Conservation (phyloP, 2,888 invertebrate genomes). For the Drosophila emarginata region DNA sequence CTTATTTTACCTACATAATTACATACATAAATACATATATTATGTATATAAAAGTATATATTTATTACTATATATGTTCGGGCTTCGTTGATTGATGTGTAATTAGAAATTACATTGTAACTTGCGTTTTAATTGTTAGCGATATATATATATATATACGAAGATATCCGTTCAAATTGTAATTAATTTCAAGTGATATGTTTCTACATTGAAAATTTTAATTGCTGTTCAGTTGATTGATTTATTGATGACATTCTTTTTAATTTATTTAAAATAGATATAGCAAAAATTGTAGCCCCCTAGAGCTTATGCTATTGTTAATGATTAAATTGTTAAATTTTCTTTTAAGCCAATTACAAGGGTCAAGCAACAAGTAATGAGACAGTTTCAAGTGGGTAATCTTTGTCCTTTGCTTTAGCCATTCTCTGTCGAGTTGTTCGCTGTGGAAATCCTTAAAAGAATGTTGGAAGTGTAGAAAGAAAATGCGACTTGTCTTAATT, state of each 20-base stretch:
- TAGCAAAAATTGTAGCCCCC: no score
- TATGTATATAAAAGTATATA: no score
- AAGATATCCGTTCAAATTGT: neutral
- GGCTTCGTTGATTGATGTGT: slow-evolving; percentile 30
- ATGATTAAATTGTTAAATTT: no score
- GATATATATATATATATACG: neutral
- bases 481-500: neutral
- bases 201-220: slow-evolving; percentile 35
- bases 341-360: neutral
- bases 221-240: slow-evolving; percentile 30
- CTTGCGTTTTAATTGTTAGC: neutral
- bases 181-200: slow-evolving; percentile 11
- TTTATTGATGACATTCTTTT: no score
- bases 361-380: neutral
- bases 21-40: no score
- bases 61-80: neutral
- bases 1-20: slow-evolving; percentile 12
- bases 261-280: no score
- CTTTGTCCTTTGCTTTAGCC: neutral
- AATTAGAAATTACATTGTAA: slow-evolving; percentile 28
- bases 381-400: neutral
- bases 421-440: neutral
- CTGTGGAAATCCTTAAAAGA: neutral
- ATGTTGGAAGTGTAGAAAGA: neutral
- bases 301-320: no score